A percentile compares a stretch with the other conserved stretches of the same genome.
Conservation (phyloP, 2,888 invertebrate genomes). For the Morpho deidamia region DNA sequence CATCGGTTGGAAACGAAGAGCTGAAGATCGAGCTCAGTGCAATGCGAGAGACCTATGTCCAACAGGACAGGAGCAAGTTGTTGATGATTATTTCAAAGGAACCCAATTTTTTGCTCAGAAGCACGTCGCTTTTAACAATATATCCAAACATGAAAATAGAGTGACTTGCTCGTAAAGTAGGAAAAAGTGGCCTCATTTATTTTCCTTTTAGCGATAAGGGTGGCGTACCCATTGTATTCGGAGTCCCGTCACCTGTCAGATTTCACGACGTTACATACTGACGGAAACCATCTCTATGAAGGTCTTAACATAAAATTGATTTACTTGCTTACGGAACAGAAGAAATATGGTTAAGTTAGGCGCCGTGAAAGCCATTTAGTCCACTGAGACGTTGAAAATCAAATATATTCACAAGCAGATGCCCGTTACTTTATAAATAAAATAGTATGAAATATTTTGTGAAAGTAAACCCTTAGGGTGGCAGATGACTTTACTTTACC, state of each 20-base stretch:
- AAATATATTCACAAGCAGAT: no score
- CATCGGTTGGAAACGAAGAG: no score
- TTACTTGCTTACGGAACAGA: conserved; percentile 16
- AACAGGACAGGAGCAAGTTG: no score
- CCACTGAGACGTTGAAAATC: no score
- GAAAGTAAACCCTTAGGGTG: no score
- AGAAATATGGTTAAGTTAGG: conserved; percentile 4
- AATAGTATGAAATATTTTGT: no score
- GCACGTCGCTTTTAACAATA: conserved; percentile 28
- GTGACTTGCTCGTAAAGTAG: conserved; percentile 47
- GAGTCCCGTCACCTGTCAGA: conserved; percentile 60
- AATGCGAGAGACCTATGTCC: no score
- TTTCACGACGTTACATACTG: conserved; percentile 43
- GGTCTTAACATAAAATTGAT: conserved; percentile 24
- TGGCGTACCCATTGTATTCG: conserved; percentile 47
- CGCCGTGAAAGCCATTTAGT: neutral
- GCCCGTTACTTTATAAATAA: no score
- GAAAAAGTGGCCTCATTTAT: conserved; percentile 65
- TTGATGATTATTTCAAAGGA: no score
- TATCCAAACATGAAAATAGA: conserved; percentile 46
- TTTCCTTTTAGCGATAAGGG: conserved; percentile 62
- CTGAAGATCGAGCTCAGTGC: no score
- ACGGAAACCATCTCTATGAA: conserved; percentile 37
- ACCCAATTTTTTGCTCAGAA: neutral
- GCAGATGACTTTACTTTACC: no score